Base-by-base conservation (phyloP, 2,113 vertebrate species). In the Chauna torquata region DNA sequence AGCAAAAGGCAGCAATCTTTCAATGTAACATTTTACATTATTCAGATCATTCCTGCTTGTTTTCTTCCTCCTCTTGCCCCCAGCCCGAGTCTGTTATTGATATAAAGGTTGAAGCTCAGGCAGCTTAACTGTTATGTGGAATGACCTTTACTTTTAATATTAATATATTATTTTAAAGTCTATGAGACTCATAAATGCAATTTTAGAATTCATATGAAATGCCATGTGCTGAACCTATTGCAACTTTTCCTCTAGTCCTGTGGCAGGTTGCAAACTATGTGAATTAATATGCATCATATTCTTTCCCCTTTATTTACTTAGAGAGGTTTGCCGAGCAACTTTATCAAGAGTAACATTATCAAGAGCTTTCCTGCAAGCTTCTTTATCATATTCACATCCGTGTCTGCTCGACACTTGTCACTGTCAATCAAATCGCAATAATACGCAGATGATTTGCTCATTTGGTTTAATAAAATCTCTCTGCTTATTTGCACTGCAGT, bases 391-490 rank as follows among this genome's bases (percentile, higher is more conserved):
- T 98, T 99, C 99, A 98, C 98, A 98, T 98, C 98, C 96, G 96
- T 98, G 98, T 96, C 98, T 97, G 97, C 98, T 98, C 98, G 98
- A 99, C 99, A 99, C 99, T 99, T 99, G 99, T 99, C 99, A 99
- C 99, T 99, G 99, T 99, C 99, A 99, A 99, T 99, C 99, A 99
- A 98, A 97, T 98, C 98, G 98, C 98, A 99, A 99, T 99, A 99
- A 99, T 98, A 99, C 99, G 99, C 98, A 98, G 98, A 98, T 99
- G 98, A 99, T 99, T 99, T 99, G 99, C 99, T 99, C 99, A 99
- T 99, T 99, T 99, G 99, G 99, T 99, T 99, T 99, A 99, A 99
- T 99, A 99, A 99, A 99, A 99, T 99, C 99, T 99, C 99, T 97
- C 98, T 99, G 99, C 99, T 99, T 99, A 99, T 99, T 99, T 99